phyloP scores from a whole-genome alignment of 2,797 vertebrate genomes.

The Aulostomus chinensis region DNA sequence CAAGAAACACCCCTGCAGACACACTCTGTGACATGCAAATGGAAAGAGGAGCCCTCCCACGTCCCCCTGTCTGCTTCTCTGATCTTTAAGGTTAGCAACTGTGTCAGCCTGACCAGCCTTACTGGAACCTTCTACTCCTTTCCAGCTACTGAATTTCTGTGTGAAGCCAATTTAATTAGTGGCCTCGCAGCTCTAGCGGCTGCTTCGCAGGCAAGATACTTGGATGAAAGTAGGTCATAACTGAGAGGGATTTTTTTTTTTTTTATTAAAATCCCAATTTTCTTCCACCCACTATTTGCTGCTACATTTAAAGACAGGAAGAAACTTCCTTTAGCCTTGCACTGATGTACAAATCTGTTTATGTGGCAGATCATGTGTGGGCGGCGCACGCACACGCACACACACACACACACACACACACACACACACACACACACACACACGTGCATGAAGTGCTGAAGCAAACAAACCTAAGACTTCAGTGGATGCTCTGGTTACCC shows the following conservation, averaged over 20 bases:
- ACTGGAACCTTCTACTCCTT: slow-evolving; percentile 28
- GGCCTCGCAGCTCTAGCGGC: slow-evolving; percentile 47
- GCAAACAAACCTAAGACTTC: no score
- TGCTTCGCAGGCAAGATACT: slow-evolving; percentile 64
- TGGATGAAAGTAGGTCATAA: slow-evolving; percentile 70
- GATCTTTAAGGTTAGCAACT: slow-evolving; percentile 33
- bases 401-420: slow-evolving; percentile 30
- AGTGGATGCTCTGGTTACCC: slow-evolving; percentile 49
- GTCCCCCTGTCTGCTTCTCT: slow-evolving; percentile 24
- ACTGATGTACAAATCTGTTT: slow-evolving; percentile 55
- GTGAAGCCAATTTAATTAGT: slow-evolving; percentile 57
- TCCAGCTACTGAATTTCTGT: slow-evolving; percentile 35
- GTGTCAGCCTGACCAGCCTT: slow-evolving; percentile 40
- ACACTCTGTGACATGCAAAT: slow-evolving; percentile 1
- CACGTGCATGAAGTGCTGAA: no score
- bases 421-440: slow-evolving; percentile 4
- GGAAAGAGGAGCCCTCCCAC: slow-evolving; percentile 17
- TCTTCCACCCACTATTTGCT: slow-evolving; percentile 59
- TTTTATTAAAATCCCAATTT: slow-evolving; percentile 54
- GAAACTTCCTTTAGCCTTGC: slow-evolving; percentile 43
- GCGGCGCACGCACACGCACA: slow-evolving; percentile 14
- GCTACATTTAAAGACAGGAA: slow-evolving; percentile 50
- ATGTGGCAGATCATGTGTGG: slow-evolving; percentile 42
- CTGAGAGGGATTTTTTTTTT: slow-evolving; percentile 53
- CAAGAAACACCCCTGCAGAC: slow-evolving; percentile 19